phyloP scores from a whole-genome alignment of 2,113 vertebrate species.

The Tyrannus savana region DNA sequence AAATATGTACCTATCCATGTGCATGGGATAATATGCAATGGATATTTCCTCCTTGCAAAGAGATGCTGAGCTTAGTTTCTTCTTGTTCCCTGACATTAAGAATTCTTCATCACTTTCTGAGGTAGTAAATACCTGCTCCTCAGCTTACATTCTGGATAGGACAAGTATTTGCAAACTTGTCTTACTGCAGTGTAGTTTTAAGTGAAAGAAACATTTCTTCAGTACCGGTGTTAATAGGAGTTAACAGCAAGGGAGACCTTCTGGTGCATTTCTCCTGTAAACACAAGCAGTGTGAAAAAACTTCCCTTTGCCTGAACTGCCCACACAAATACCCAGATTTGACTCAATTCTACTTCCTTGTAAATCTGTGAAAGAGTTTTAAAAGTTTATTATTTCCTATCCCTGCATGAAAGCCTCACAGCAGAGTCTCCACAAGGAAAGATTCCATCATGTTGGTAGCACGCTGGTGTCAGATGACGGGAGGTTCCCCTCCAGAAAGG shows the following conservation, averaged over 20 bases:
- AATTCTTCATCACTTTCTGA: not conserved
- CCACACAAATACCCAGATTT: not conserved
- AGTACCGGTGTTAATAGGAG: not conserved
- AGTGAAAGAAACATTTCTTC: not conserved
- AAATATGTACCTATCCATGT: constrained; percentile 43
- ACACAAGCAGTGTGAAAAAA: not conserved
- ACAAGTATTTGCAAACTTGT: not conserved
- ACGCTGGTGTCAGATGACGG: not conserved
- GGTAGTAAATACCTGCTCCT: not conserved
- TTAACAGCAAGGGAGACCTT: not conserved
- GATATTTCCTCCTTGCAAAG: not conserved
- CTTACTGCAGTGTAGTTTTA: not conserved
- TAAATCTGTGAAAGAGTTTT: not conserved
- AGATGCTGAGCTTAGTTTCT: not conserved
- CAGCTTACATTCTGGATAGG: not conserved
- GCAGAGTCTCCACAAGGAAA: not conserved
- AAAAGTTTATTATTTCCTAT: not conserved
- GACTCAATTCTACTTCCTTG: not conserved
- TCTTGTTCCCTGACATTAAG: not conserved
- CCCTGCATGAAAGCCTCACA: not conserved
- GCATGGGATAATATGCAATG: not conserved
- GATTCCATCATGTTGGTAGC: not conserved
- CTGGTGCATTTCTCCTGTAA: not conserved
- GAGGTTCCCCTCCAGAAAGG: not conserved
- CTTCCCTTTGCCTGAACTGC: not conserved